Conservation (phyloP, 2,113 vertebrate genomes). For the Chloroceryle aenea region DNA sequence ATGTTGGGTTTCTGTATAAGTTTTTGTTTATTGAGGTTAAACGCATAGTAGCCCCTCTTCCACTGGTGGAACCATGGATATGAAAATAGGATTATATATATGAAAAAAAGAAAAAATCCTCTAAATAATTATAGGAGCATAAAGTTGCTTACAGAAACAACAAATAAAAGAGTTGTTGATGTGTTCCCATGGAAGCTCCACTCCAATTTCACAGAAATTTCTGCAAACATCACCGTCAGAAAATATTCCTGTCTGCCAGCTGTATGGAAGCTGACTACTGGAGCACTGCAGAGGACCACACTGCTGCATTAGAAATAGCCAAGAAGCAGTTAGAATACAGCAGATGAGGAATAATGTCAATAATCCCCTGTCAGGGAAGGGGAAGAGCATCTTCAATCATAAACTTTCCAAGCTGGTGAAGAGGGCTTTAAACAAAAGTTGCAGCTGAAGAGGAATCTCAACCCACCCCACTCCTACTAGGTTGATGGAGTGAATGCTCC, state of each 20-base stretch:
- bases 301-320: too few relatives aligned
- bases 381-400: not conserved
- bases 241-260: not conserved
- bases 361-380: not conserved
- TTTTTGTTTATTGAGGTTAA: not conserved
- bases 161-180: not conserved
- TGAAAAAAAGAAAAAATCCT: not conserved
- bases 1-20: not conserved
- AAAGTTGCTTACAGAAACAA: not conserved
- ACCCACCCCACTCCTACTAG: not conserved
- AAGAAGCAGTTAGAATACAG: too few relatives aligned
- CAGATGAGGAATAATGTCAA: too few relatives aligned
- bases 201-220: not conserved
- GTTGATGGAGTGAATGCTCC: not conserved
- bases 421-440: not conserved
- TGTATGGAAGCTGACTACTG: not conserved
- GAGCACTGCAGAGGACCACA: too few relatives aligned
- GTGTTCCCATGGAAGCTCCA: not conserved
- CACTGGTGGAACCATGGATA: not conserved
- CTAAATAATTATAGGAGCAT: not conserved
- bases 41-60: not conserved
- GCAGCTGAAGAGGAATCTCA: not conserved
- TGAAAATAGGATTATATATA: not conserved
- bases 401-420: not conserved
- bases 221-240: not conserved